Conservation (phyloP, 2,113 vertebrate species). For the Xiphophorus hellerii region DNA sequence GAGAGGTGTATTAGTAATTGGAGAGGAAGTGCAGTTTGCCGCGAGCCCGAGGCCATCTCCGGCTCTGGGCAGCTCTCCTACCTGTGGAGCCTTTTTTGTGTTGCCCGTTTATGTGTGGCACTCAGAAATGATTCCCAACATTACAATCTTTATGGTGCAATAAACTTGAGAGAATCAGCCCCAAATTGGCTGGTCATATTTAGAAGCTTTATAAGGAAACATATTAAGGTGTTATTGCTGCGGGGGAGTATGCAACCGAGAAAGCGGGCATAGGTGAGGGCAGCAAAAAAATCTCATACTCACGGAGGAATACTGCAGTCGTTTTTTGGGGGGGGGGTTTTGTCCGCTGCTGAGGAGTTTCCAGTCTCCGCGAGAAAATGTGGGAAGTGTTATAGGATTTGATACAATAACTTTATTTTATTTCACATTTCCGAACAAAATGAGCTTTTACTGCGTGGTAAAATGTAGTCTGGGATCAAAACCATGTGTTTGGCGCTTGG, state of each 20-base stretch:
- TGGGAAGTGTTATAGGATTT: constrained; percentile 66
- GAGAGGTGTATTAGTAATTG: constrained; percentile 64
- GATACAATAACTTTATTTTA: constrained; percentile 73
- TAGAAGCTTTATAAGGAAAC: constrained; percentile 78
- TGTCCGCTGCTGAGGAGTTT: constrained; percentile 62
- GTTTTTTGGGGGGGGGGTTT: neutral
- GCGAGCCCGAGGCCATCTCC: constrained; percentile 55
- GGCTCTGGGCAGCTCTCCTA: constrained; percentile 66
- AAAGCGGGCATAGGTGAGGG: constrained; percentile 64
- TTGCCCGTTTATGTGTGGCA: constrained; percentile 72
- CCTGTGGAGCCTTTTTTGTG: constrained; percentile 68
- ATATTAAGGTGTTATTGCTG: constrained; percentile 76
- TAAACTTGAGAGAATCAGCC: constrained; percentile 78
- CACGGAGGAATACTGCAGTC: constrained; percentile 59
- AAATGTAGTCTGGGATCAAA: constrained; percentile 70
- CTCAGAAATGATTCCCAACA: constrained; percentile 76
- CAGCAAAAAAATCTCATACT: constrained; percentile 37
- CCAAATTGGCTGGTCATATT: constrained; percentile 74
- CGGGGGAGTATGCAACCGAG: constrained; percentile 42
- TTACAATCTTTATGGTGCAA: constrained; percentile 74
- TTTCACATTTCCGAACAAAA: constrained; percentile 79
- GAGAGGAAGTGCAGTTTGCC: constrained; percentile 51
- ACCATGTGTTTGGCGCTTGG: constrained; percentile 80
- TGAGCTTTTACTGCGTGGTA: constrained; percentile 75
- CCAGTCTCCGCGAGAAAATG: constrained; percentile 66